Evolutionary conservation across 1,140 invertebrate species (phyloP).

Genomic region (Trinorchestia longiramus): DNA sequence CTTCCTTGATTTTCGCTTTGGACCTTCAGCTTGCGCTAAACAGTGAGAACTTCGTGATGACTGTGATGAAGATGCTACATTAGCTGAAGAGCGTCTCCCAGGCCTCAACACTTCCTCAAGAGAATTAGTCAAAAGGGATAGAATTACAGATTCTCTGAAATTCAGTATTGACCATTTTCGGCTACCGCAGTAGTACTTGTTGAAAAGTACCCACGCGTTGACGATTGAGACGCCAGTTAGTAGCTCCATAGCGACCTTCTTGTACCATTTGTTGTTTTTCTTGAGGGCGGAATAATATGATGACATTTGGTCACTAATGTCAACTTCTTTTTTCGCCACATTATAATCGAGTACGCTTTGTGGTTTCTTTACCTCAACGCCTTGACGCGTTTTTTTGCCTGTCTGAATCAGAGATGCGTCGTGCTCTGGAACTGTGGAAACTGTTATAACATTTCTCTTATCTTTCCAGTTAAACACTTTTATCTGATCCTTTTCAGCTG

Average conservation of each 20-base stretch:
- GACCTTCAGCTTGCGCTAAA: slow-evolving; percentile 41
- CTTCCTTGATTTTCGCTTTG: slow-evolving; percentile 53
- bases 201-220: slow-evolving; percentile 48
- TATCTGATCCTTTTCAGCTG: slow-evolving; percentile 38
- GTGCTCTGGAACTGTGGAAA: slow-evolving; percentile 48
- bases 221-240: slow-evolving; percentile 7
- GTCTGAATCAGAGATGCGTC: slow-evolving; percentile 25
- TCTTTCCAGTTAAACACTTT: slow-evolving; percentile 54
- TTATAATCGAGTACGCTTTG: slow-evolving; percentile 45
- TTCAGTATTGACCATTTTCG: slow-evolving; percentile 40
- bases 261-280: slow-evolving; percentile 56
- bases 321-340: slow-evolving; percentile 43
- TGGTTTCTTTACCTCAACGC: slow-evolving; percentile 32
- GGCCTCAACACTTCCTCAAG: slow-evolving; percentile 46
- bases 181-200: slow-evolving; percentile 43
- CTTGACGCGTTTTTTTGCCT: slow-evolving; percentile 24
- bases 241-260: slow-evolving; percentile 41
- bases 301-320: slow-evolving; percentile 32
- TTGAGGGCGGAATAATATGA: slow-evolving; percentile 52
- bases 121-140: slow-evolving; percentile 39
- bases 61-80: slow-evolving; percentile 20
- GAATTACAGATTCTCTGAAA: slow-evolving; percentile 42
- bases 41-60: slow-evolving; percentile 49
- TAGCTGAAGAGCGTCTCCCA: slow-evolving; percentile 30
- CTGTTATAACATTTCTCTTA: slow-evolving; percentile 45